Base-by-base conservation (phyloP, 2,888 invertebrate species). In the Branchipolynoe longqiensis region DNA sequence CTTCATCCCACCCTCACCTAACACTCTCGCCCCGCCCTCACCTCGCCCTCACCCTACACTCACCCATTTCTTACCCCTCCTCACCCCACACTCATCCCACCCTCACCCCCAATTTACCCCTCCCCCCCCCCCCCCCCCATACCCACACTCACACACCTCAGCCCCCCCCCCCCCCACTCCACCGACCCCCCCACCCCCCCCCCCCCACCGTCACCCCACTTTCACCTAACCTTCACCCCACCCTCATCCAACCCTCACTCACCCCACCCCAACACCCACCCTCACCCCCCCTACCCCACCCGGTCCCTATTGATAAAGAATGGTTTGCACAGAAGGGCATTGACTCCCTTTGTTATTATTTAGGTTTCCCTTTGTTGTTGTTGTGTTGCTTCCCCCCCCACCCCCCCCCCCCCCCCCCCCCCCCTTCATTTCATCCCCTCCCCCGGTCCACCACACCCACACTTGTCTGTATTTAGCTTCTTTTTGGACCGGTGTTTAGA, bases 351-450 rank as follows among this genome's bases (percentile, higher is more conserved):
- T n/a, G n/a, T n/a, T n/a, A n/a, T n/a, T n/a, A n/a, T n/a, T n/a
- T n/a, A n/a, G n/a, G n/a, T n/a, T n/a, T n/a, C n/a, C n/a, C n/a
- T n/a, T n/a, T n/a, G n/a, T n/a, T n/a, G n/a, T n/a, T n/a, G n/a
- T n/a, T n/a, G n/a, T n/a, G n/a, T n/a, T n/a, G n/a, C n/a, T n/a
- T n/a, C 62, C 8, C 62, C n/a, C 48, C 18, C 62, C n/a, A 12
- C n/a, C 62, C 62, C 28, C n/a, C 28, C 62, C 62, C n/a, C 28
- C 62, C 62, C n/a, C 62, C 62, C 28, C 8, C 25, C 25, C 62
- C 62, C n/a, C 62, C 62, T n/a, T 28, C 62, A 12, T 25, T 28
- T n/a, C 62, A 12, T 62, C 62, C n/a, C 62, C 62, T 62, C 62
- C 62, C 48, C 18, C 48, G 8, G 48, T 48, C 48, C 18, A 8